Base-by-base conservation (phyloP, 2,888 invertebrate genomes). In the Pammene fasciana region DNA sequence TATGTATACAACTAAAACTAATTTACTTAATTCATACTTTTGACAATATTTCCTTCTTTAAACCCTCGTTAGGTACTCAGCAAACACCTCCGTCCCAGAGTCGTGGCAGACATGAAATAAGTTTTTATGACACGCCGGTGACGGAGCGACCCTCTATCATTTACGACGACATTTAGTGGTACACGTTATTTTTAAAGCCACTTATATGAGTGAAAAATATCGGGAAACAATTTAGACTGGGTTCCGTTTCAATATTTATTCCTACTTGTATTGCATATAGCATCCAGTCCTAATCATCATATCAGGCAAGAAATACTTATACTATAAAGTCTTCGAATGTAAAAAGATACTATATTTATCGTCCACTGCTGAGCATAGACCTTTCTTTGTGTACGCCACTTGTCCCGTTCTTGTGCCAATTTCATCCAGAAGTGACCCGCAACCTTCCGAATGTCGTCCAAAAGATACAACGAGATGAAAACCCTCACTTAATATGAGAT, bases 81-180 rank as follows among this genome's bases (percentile, higher is more conserved):
- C 46, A 48, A 18, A 26, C 36, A 62, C 48, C 13, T 36, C 13
- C 18, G 16, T 14, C 60, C n/a, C 41, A 36, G 26, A 50, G 18
- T 54, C 46, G 45, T 34, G 54, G 45, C 54, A 60, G 67, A 46
- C n/a, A 46, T 61, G 67, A 67, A 46, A 41, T 38, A 55, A 34
- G 46, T 55, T 65, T 65, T 65, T 65, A 67, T 60, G 60, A 14
- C 54, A 55, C 26, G 26, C n/a, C 61, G 55, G 46, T 67, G 50
- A 38, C 46, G 55, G 55, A 26, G 48, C 55, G 45, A 45, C 45
- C 55, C 55, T 54, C 56, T 41, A 54, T 67, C 67, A 67, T 67
- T 67, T 67, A 67, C 46, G 67, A 67, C 46, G 67, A 67, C 67
- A 67, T 61, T 67, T 61, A 67, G 61, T 67, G 34, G 26, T 48